Percentiles rank a stretch among this genome's conserved stretches.
Evolutionary conservation across 2,888 invertebrate genomes (phyloP).

Genomic region (Lapara coniferarum): DNA sequence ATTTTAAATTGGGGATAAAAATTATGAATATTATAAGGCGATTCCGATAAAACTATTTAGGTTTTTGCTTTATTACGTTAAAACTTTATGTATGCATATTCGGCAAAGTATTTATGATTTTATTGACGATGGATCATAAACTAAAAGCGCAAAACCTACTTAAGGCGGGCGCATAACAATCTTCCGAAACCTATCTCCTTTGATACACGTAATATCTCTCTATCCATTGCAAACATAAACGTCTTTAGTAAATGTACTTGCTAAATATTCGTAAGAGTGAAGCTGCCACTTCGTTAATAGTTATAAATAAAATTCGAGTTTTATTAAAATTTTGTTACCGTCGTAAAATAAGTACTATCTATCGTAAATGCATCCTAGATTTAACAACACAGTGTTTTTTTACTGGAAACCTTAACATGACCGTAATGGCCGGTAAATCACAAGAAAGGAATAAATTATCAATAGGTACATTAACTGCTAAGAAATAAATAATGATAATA

Average conservation of each 20-base stretch:
- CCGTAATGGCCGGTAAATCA: conserved; percentile 71
- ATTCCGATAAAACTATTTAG: neutral
- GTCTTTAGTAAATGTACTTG: neutral
- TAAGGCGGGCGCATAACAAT: no score
- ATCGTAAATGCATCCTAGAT: conserved; percentile 68
- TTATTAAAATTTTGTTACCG: conserved; percentile 56
- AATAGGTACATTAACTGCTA: conserved; percentile 62
- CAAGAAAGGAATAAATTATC: conserved; percentile 71
- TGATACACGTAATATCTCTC: neutral
- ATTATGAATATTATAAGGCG: neutral
- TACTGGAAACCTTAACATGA: conserved; percentile 64
- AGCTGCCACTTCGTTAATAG: conserved; percentile 35
- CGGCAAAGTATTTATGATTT: no score
- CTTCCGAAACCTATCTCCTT: neutral
- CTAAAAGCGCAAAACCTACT: no score
- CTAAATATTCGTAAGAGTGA: conserved; percentile 9
- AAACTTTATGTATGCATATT: no score
- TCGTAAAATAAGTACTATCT: conserved; percentile 67
- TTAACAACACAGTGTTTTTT: conserved; percentile 66
- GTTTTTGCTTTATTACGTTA: no score
- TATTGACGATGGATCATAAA: no score
- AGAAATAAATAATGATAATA: conserved; percentile 44
- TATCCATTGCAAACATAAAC: neutral
- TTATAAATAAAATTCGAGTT: conserved; percentile 56
- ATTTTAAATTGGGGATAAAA: neutral